Evolutionary conservation across 2,797 vertebrate species (phyloP).

Genomic region (Hoplostethus atlanticus): DNA sequence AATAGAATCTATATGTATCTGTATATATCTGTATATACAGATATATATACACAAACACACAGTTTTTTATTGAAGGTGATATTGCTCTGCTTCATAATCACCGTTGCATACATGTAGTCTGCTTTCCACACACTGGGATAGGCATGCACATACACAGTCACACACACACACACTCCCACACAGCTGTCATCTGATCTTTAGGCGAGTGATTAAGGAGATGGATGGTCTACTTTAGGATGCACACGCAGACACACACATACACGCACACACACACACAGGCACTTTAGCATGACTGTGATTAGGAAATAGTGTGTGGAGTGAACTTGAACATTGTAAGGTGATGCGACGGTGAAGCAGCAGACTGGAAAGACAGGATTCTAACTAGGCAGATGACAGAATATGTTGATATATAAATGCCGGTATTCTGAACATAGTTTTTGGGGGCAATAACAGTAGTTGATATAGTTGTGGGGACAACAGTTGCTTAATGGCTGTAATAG

Average conservation of each 20-base stretch:
- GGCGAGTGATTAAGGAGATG: conserved; percentile 41
- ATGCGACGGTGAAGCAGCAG: too few species aligned
- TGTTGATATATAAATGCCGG: too few species aligned
- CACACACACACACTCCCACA: conserved; percentile 2
- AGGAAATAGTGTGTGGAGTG: background rate
- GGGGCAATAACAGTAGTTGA: too few species aligned
- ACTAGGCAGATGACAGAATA: too few species aligned
- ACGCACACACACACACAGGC: too few species aligned
- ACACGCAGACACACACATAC: background rate
- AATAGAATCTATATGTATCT: too few species aligned
- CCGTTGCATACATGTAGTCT: conserved; percentile 45
- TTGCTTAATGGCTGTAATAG: too few species aligned
- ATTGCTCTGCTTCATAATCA: conserved; percentile 53
- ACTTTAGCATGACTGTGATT: background rate
- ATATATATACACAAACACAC: background rate
- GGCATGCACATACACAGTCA: conserved; percentile 26
- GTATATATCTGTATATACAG: too few species aligned
- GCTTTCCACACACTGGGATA: conserved; percentile 46
- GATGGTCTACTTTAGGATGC: conserved; percentile 16
- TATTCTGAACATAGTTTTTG: too few species aligned
- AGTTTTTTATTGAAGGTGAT: conserved; percentile 45
- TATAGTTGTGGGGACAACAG: too few species aligned
- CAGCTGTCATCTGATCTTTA: conserved; percentile 32
- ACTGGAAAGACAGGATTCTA: too few species aligned
- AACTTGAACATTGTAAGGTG: background rate